These are phyloP conservation scores for Epirrhoe alternata DNA, from an alignment of 2,888 invertebrate species.

Conservation along the genomic window DNA sequence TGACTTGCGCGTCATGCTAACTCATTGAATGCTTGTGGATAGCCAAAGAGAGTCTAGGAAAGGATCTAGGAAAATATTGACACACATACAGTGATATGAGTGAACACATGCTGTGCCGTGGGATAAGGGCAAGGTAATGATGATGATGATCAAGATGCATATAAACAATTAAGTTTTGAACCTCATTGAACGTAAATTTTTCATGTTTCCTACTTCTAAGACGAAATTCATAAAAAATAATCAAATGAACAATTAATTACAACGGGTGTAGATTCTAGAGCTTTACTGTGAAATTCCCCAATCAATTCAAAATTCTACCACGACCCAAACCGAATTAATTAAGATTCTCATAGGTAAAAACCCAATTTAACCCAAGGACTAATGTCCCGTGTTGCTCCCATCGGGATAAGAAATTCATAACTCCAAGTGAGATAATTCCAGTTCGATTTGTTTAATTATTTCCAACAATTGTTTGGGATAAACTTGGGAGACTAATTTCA, in stretches of 20 bases:
- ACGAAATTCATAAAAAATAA: background rate
- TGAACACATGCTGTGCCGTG: no score
- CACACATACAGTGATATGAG: no score
- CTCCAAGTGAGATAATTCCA: conserved; percentile 41
- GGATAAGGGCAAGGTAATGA: no score
- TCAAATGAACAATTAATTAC: background rate
- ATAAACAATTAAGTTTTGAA: no score
- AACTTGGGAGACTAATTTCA: conserved; percentile 19
- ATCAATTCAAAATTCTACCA: conserved; percentile 13
- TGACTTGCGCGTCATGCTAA: no score
- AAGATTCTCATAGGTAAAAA: conserved; percentile 32
- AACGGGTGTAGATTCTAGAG: background rate
- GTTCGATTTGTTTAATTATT: conserved; percentile 45
- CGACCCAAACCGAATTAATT: conserved; percentile 29
- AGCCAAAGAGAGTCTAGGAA: no score
- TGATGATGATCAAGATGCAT: no score
- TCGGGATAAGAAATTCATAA: conserved; percentile 45
- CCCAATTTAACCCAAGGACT: conserved; percentile 35
- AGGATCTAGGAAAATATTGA: no score
- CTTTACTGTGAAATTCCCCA: conserved; percentile 2
- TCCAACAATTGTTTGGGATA: conserved; percentile 29
- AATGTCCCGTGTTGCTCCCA: conserved; percentile 38
- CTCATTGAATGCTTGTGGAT: no score
- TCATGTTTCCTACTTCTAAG: no score
- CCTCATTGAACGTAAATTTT: no score